phyloP scores from a whole-genome alignment of 2,797 vertebrate genomes.

The Peromyscus aztecus region DNA sequence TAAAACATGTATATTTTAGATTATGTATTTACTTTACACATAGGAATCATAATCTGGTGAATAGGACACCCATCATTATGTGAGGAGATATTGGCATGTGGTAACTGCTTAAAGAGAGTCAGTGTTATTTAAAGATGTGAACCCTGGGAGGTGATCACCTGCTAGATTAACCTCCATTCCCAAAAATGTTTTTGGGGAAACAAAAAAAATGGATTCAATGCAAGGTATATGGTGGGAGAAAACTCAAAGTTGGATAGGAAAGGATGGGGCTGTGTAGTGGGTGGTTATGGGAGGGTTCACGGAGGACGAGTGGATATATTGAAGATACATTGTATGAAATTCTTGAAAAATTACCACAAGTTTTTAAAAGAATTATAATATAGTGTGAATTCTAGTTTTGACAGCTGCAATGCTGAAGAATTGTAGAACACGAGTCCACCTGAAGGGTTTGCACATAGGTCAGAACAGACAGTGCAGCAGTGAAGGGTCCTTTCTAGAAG shows the following conservation, averaged over 20 bases:
- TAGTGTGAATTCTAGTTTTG: background rate
- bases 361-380: background rate
- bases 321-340: no score
- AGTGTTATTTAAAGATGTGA: no score
- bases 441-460: background rate
- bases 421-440: background rate
- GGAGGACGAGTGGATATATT: background rate
- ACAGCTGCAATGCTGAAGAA: background rate
- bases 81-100: background rate
- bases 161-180: background rate
- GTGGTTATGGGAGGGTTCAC: no score
- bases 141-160: no score
- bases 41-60: background rate
- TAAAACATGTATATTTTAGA: background rate
- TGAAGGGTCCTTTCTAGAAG: background rate
- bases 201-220: background rate
- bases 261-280: background rate
- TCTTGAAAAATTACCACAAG: background rate
- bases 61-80: background rate
- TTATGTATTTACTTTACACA: conserved; percentile 17
- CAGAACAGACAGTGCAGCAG: background rate
- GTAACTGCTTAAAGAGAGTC: background rate
- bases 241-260: background rate
- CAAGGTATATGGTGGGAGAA: background rate
- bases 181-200: background rate